Evolutionary conservation across 2,797 vertebrate species (phyloP).

Genomic region (Mycteria americana): DNA sequence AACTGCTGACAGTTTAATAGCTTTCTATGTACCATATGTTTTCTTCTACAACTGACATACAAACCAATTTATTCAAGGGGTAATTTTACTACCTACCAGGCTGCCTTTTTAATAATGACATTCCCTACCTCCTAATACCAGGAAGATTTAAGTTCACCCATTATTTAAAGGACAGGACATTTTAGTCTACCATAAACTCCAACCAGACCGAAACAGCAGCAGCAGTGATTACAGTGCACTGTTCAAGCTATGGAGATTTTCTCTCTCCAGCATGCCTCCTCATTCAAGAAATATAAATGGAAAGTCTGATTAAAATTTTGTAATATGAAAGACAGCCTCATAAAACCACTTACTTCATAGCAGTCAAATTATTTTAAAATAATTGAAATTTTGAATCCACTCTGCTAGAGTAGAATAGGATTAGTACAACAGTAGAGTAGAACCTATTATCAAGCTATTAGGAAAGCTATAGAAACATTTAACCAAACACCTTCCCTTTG

Average conservation of each 20-base stretch:
- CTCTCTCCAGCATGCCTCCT: not conserved
- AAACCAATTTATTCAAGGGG: not conserved
- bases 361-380: not conserved
- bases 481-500: not conserved
- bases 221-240: not conserved
- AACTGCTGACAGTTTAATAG: not conserved
- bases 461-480: not conserved
- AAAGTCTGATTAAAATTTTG: not conserved
- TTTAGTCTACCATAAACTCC: not conserved
- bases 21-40: not conserved
- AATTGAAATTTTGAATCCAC: not conserved
- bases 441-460: not conserved
- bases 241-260: not conserved
- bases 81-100: not conserved
- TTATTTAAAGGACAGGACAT: not conserved
- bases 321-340: not conserved
- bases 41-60: not conserved
- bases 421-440: not conserved
- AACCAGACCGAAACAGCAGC: not conserved
- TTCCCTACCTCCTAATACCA: not conserved
- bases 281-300: not conserved
- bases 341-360: not conserved
- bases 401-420: not conserved
- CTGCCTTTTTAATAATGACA: not conserved
- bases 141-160: not conserved